Conservation (phyloP, 1,140 invertebrate species). For the Camponotus floridanus region DNA sequence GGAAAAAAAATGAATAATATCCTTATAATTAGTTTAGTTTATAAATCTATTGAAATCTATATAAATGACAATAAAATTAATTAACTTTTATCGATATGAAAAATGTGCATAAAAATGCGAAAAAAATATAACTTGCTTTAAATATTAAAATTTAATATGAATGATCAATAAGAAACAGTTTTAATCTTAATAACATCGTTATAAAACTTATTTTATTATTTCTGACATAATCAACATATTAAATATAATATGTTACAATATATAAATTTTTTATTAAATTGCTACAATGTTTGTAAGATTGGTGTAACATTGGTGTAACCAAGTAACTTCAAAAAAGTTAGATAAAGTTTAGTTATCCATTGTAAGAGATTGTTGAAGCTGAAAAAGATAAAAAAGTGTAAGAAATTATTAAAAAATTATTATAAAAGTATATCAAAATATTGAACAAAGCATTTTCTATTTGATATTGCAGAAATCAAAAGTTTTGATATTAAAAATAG, state of each 20-base stretch:
- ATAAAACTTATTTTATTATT: not conserved
- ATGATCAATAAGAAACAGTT: too few relatives aligned
- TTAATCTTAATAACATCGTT: too few relatives aligned
- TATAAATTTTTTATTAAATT: not conserved
- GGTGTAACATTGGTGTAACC: constrained; percentile 55
- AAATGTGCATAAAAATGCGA: too few relatives aligned
- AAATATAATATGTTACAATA: not conserved
- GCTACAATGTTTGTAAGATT: constrained; percentile 30
- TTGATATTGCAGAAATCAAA: not conserved
- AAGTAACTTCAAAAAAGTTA: constrained; percentile 64
- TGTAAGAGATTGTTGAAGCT: constrained; percentile 66
- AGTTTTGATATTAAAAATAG: not conserved
- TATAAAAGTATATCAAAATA: not conserved
- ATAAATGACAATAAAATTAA: too few relatives aligned
- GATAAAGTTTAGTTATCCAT: constrained; percentile 65
- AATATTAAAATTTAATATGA: too few relatives aligned
- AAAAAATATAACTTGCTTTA: too few relatives aligned
- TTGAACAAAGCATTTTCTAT: not conserved
- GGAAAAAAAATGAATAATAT: too few relatives aligned
- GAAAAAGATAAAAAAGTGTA: constrained; percentile 34
- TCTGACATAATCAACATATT: not conserved
- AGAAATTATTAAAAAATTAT: not conserved
- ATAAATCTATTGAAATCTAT: too few relatives aligned
- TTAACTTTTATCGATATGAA: too few relatives aligned
- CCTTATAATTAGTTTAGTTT: too few relatives aligned